Percentiles rank a stretch among this genome's conserved stretches.
phyloP scores from a whole-genome alignment of 1,140 invertebrate genomes.

The Brachystomella parvula region DNA sequence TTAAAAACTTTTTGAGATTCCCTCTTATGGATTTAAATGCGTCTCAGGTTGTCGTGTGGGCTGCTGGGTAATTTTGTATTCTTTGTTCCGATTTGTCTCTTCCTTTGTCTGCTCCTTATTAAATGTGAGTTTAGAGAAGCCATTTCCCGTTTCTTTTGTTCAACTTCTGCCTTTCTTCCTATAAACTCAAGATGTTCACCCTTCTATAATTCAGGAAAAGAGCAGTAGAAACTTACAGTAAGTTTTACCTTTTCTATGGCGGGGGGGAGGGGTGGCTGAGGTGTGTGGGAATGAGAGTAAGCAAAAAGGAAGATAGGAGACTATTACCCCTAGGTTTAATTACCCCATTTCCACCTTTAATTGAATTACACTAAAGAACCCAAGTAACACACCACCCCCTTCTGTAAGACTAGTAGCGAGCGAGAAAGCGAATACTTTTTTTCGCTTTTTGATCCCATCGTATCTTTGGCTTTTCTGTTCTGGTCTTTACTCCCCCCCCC shows the following conservation, averaged over 20 bases:
- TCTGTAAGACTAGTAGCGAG: background rate
- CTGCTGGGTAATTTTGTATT: no score
- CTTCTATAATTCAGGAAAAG: background rate
- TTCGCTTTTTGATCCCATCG: slow-evolving; percentile 6
- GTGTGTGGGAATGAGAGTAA: background rate
- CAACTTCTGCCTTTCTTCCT: background rate
- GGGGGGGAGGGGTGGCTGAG: background rate
- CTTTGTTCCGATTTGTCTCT: background rate
- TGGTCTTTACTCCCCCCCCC: no score
- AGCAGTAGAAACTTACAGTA: background rate
- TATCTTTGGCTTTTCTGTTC: no score
- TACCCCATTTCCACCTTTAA: slow-evolving; percentile 10
- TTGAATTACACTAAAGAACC: slow-evolving; percentile 1
- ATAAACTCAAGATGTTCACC: slow-evolving; percentile 8
- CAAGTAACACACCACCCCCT: no score
- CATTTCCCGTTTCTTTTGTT: background rate
- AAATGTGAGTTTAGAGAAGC: no score
- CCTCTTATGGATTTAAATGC: no score
- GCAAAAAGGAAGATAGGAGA: background rate
- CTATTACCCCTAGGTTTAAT: background rate
- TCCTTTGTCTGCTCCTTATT: background rate
- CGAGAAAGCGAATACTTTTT: background rate
- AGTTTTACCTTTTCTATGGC: no score
- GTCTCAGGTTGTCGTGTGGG: no score
- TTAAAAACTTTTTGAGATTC: no score